Evolutionary conservation across 2,113 vertebrate species (phyloP).

Genomic region (Sinocyclocheilus maitianheensis): DNA sequence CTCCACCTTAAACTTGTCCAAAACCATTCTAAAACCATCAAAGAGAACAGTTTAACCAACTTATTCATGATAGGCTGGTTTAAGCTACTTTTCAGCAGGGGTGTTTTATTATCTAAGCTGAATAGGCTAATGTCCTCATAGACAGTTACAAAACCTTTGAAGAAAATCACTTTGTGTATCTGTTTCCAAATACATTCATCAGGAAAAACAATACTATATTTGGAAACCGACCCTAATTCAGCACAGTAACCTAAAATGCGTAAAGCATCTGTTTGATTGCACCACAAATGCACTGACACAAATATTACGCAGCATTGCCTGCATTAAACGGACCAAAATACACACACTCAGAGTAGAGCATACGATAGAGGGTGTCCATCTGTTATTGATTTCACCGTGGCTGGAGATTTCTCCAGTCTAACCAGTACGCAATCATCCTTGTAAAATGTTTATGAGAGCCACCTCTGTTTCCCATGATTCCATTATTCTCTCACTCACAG

Average conservation of each 20-base stretch:
- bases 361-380: background rate
- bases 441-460: constrained; percentile 58
- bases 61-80: background rate
- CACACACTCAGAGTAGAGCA: background rate
- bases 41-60: background rate
- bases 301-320: constrained; percentile 28
- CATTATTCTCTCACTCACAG: constrained; percentile 40
- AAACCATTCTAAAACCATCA: background rate
- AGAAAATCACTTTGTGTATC: background rate
- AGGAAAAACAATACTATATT: background rate
- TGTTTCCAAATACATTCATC: background rate
- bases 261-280: background rate
- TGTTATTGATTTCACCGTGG: constrained; percentile 38
- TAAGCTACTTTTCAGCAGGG: background rate
- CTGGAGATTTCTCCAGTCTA: constrained; percentile 39
- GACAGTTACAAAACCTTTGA: background rate
- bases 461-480: constrained; percentile 52
- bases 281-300: constrained; percentile 18
- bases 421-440: constrained; percentile 56
- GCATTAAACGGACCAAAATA: constrained; percentile 17
- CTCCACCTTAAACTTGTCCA: background rate
- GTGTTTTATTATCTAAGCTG: background rate
- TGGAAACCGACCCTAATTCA: background rate
- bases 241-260: background rate
- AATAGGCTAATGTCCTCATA: background rate